Base-by-base conservation (phyloP, 2,797 vertebrate genomes). In the Botia kubotai region DNA sequence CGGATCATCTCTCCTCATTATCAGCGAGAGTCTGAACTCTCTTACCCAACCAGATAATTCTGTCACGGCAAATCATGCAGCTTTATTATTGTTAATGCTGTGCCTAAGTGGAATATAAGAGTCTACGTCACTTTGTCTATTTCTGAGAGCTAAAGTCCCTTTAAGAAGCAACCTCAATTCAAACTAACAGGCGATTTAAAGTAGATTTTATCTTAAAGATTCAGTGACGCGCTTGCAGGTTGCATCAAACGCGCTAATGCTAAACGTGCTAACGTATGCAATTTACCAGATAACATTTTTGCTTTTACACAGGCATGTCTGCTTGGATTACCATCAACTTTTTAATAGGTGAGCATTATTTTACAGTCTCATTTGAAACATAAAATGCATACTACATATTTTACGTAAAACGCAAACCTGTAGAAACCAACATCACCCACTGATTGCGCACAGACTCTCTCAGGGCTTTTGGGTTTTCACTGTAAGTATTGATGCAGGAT, bases 271-370 rank as follows among this genome's bases (percentile, higher is more conserved):
- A 66, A 72, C 53, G 23, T 12, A 23, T 50, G 10, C 11, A 75
- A 21, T 29, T 33, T 16, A 57, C 10, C 14, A 46, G 7, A 3
- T 5, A 11, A 4, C 46, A 43, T 0, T 26, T 26, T 26, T 26
- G 23, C 81, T 77, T 70, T 74, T 86, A 79, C 82, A 36, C 85
- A 98, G 97, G 97, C 43, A 94, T 98, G 85, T 97, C 96, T 19
- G 96, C 96, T 0, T 99, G 97, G 98, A 97, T 98, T 90, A 99
- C 97, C 0, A 86, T 98, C 86, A 99, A 98, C 91, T 97, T 98
- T 92, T 93, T 99, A 85, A 95, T 92, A 87, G 97, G 97, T 98
- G 60, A 92, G 89, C 55, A 12, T 33, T 19, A 46, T 39, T 43
- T 58, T 21, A 14, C 50, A 6, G 1, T 65, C 1, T 36, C 29